Percentiles rank a stretch among this genome's conserved stretches.
phyloP scores from a whole-genome alignment of 2,888 invertebrate genomes.

The Rhorus exstirpatorius region DNA sequence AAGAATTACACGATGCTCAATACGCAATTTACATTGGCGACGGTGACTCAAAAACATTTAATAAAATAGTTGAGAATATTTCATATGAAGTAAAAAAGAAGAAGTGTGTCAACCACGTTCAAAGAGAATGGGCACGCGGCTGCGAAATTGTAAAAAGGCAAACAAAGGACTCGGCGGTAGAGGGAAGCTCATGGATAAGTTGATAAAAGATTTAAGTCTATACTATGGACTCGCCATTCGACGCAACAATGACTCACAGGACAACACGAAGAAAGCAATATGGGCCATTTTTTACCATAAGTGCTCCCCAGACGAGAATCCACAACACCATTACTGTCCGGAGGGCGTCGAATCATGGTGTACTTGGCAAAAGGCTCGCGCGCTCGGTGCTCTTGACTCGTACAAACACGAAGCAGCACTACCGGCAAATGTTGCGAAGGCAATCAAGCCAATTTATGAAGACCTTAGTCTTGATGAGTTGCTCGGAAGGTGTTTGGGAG shows the following conservation, averaged over 20 bases:
- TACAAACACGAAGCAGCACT: constrained; percentile 58
- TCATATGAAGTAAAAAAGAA: constrained; percentile 50
- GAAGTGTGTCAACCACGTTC: constrained; percentile 55
- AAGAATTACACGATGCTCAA: constrained; percentile 35
- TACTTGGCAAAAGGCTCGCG: constrained; percentile 67
- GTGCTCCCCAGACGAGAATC: constrained; percentile 65
- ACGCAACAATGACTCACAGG: constrained; percentile 59
- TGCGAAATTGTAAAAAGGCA: constrained; percentile 61
- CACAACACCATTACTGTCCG: constrained; percentile 70
- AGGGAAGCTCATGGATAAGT: constrained; percentile 66
- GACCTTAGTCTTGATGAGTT: constrained; percentile 58
- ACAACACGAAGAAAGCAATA: constrained; percentile 68
- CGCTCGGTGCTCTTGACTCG: constrained; percentile 38
- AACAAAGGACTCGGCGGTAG: constrained; percentile 59
- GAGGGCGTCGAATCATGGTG: constrained; percentile 70
- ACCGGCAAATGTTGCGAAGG: constrained; percentile 56
- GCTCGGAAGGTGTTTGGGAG: constrained; percentile 51
- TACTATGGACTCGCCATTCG: constrained; percentile 64
- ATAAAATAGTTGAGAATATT: constrained; percentile 32
- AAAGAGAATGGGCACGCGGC: constrained; percentile 54
- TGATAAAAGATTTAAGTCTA: constrained; percentile 67
- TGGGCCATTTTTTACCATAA: constrained; percentile 69
- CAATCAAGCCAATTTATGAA: constrained; percentile 64
- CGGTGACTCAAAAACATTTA: constrained; percentile 61
- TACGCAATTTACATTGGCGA: constrained; percentile 57